Base-by-base conservation (phyloP, 1,140 invertebrate genomes). In the Scaptomyza graminum region DNA sequence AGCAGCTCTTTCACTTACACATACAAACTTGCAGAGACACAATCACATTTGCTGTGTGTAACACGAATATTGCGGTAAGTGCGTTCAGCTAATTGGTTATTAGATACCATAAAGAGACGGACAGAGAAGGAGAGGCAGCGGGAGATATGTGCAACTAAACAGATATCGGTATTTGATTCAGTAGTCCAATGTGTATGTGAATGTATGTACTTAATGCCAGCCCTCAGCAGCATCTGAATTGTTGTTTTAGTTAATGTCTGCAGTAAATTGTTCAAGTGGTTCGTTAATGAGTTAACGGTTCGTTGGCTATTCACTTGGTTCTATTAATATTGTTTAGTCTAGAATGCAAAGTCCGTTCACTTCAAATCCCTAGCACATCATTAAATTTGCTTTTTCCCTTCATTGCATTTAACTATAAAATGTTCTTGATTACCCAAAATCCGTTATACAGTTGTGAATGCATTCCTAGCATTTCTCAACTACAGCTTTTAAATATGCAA, bases 81-180 rank as follows among this genome's bases (percentile, higher is more conserved):
- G 31, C 43, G 22, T 57, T 55, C 11, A 28, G 44, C 66, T 63
- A 63, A 63, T 69, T 64, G 66, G 63, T 63, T 63, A 63, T 44
- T 55, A 49, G 50, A 69, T 18, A 62, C 6, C 5, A 28, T 3
- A 5, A 6, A 28, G 28, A 28, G 28, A 28, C 5, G 0, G 18
- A 22, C 18, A 22, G 18, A 22, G 18, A n/a, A n/a, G 18, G 18
- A 31, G 28, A 4, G 28, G 5, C 4, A 28, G 28, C 28, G 43
- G 28, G 16, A 39, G 49, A 43, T 60, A 18, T 51, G 43, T 11
- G 49, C 18, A 22, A 22, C 18, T 18, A 28, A 13, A 28, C 39
- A 7, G n/a, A 37, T 44, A 56, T 52, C 9, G n/a, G 7, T 22
- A 16, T 50, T 50, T 54, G 25, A 54, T 25, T 47, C 12, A 34